Conservation (phyloP, 2,888 invertebrate genomes). For the Catocala fraxini region DNA sequence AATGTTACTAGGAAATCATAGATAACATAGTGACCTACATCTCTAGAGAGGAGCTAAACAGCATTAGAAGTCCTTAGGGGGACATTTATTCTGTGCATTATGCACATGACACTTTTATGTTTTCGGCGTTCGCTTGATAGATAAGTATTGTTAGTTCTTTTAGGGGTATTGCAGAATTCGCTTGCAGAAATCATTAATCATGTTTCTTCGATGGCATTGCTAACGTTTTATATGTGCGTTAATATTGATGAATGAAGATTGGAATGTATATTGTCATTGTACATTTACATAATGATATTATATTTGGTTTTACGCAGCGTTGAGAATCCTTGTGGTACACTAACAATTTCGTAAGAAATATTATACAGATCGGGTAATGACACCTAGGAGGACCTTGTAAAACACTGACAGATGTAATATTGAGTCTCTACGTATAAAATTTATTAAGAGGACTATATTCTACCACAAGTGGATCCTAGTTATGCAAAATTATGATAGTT, state of each 20-base stretch:
- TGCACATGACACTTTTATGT: slow-evolving; percentile 87
- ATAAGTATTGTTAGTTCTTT: slow-evolving; percentile 64
- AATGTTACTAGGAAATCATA: slow-evolving; percentile 50
- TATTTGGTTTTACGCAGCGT: no score
- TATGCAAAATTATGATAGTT: no score
- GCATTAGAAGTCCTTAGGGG: slow-evolving; percentile 80
- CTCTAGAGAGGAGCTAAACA: slow-evolving; percentile 80
- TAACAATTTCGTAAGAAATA: no score
- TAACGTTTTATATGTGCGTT: slow-evolving; percentile 14
- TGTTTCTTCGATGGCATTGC: slow-evolving; percentile 17
- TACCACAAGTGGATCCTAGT: no score
- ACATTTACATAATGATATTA: no score
- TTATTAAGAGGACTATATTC: no score
- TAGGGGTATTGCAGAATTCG: slow-evolving; percentile 28
- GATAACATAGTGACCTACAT: slow-evolving; percentile 84
- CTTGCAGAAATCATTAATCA: slow-evolving; percentile 48
- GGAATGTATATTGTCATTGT: slow-evolving; percentile 6
- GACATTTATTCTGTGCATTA: slow-evolving; percentile 86
- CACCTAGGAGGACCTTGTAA: no score
- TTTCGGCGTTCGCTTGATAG: slow-evolving; percentile 78
- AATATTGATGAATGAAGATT: slow-evolving; percentile 25
- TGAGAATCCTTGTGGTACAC: no score
- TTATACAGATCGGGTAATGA: no score
- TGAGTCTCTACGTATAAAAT: no score
- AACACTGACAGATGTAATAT: no score